Evolutionary conservation across 2,888 invertebrate genomes (phyloP).

Genomic region (Cyclophora albipunctata): DNA sequence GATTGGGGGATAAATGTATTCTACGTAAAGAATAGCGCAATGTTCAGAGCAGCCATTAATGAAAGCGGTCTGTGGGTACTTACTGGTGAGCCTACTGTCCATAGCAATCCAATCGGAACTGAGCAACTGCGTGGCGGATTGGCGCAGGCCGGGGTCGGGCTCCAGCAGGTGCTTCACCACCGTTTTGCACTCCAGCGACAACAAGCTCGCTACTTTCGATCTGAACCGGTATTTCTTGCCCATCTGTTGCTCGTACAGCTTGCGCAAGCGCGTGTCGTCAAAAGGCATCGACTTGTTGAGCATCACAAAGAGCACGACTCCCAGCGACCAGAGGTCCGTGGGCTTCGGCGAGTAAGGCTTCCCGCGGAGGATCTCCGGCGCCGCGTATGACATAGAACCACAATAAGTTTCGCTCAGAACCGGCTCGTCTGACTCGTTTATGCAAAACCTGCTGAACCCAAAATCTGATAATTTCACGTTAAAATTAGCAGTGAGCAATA

Average conservation of each 20-base stretch:
- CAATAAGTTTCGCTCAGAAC: conserved; percentile 86
- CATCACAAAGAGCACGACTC: conserved; percentile 87
- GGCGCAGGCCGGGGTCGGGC: conserved; percentile 78
- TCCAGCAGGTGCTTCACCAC: conserved; percentile 80
- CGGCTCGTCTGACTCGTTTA: conserved; percentile 49
- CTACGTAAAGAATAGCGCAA: too few species aligned
- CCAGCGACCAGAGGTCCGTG: conserved; percentile 88
- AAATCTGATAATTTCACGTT: conserved; percentile 89
- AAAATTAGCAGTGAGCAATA: conserved; percentile 81
- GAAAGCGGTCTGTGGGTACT: conserved; percentile 21
- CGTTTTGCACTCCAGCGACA: conserved; percentile 78
- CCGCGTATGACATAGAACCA: conserved; percentile 90
- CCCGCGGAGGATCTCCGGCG: conserved; percentile 88
- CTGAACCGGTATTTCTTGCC: conserved; percentile 78
- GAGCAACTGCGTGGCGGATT: conserved; percentile 73
- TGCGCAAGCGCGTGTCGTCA: conserved; percentile 84
- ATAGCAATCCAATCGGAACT: conserved; percentile 80
- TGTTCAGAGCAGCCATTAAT: not conserved
- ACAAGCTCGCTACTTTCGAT: conserved; percentile 72
- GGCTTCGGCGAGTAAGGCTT: conserved; percentile 82
- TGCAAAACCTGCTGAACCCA: conserved; percentile 79
- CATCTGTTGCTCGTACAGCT: conserved; percentile 79
- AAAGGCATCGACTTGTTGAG: conserved; percentile 89
- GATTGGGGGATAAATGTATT: too few species aligned
- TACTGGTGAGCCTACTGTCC: conserved; percentile 77